A percentile compares a stretch with the other conserved stretches of the same genome.
Evolutionary conservation across 2,888 invertebrate genomes (phyloP).

Genomic region (Leptopilina drosophilae): DNA sequence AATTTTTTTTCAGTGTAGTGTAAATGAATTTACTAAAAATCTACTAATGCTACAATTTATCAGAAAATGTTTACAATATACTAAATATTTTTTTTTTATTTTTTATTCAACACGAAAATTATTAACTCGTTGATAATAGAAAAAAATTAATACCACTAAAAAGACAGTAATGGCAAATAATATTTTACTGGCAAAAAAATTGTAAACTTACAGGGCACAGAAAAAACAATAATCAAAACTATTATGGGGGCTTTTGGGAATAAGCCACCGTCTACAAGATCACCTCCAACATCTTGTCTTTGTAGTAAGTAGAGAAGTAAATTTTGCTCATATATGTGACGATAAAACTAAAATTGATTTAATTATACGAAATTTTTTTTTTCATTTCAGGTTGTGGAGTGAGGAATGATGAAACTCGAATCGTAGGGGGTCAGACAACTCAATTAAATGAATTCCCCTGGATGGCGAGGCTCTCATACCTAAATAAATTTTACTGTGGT

Average conservation of each 20-base stretch:
- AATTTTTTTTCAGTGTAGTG: no score
- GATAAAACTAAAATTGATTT: background rate
- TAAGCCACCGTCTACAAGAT: constrained; percentile 81
- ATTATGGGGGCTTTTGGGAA: constrained; percentile 81
- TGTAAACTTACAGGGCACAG: constrained; percentile 46
- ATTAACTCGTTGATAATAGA: no score
- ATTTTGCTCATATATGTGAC: background rate
- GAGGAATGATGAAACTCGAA: constrained; percentile 88
- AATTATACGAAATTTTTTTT: constrained; percentile 11
- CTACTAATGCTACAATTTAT: no score
- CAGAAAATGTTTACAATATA: no score
- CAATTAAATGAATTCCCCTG: constrained; percentile 91
- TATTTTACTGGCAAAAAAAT: background rate
- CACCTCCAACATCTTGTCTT: constrained; percentile 80
- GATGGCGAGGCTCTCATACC: constrained; percentile 92
- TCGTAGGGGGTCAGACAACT: constrained; percentile 89
- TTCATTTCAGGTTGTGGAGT: constrained; percentile 87
- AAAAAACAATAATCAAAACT: constrained; percentile 62
- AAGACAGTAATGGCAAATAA: no score
- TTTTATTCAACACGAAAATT: no score
- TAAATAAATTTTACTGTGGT: constrained; percentile 93
- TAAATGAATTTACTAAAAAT: no score
- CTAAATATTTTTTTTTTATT: no score
- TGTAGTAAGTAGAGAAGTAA: constrained; percentile 81
- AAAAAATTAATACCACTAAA: no score